Evolutionary conservation across 2,113 vertebrate species (phyloP), one percentile per base, ranked within the genome.

Genomic region (Tachuris rubrigastra): DNA sequence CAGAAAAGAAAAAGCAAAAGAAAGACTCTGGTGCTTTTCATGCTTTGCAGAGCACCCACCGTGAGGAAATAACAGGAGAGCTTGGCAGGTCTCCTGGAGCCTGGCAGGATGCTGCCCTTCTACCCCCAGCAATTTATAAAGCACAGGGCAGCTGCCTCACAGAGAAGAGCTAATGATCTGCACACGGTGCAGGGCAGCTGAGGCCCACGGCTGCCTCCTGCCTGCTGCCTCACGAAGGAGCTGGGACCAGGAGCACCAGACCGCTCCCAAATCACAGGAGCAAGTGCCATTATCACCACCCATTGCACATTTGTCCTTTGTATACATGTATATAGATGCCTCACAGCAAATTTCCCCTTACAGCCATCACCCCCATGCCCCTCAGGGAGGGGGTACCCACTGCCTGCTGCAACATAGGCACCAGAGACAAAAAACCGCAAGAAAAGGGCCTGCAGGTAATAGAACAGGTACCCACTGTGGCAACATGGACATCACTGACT

Each of bases 311-410:
- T 20, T 72, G 52, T 21, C 3, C 47, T 82, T 66, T 12, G n/a
- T 12, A 8, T 41, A 10, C 8, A 50, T 42, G 37, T 53, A 37
- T 6, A 14, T 4, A 35, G 69, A 23, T 33, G 41, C 23, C 6
- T 84, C 37, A 55, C 10, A 12, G n/a, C 16, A 6, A 28, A 49
- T 42, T 37, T 9, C 8, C 22, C 10, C 4, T 4, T 17, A 37
- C 20, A 18, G 41, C 0, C 23, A 35, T 3, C 7, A 24, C 8
- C 8, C 30, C 28, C 1, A 35, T 22, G 41, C 2, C 10, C 6
- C 33, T 47, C 0, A 0, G 41, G n/a, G 50, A 27, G 25, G 49
- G 31, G 19, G 8, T 27, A 25, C 5, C n/a, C 1, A 1, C 39
- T 71, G 22, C 37, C n/a, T 41, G 31, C 27, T 0, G 0, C 59